A percentile compares a stretch with the other conserved stretches of the same genome.
Conservation (phyloP, 2,888 invertebrate genomes). For the Poecilus cupreus region DNA sequence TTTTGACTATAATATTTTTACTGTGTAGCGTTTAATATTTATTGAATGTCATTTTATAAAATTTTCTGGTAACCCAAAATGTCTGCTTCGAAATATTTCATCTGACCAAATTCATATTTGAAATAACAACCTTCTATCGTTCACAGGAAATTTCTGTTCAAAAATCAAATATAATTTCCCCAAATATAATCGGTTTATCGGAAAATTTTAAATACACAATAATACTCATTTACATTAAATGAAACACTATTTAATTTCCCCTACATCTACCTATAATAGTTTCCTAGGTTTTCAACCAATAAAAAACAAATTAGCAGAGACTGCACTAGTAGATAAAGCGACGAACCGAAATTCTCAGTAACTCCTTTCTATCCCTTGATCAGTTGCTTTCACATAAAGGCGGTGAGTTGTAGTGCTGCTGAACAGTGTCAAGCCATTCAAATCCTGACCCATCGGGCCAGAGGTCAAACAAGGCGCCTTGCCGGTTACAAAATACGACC, state of each 20-base stretch:
- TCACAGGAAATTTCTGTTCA: too few species aligned
- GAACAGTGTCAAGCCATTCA: constrained; percentile 13
- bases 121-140: too few species aligned
- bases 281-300: not conserved
- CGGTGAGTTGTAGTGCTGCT: not conserved
- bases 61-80: too few species aligned
- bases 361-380: not conserved
- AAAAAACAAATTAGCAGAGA: not conserved
- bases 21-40: too few species aligned
- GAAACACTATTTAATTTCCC: not conserved
- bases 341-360: not conserved
- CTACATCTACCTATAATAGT: not conserved
- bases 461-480: constrained; percentile 6
- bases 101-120: too few species aligned
- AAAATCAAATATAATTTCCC: too few species aligned
- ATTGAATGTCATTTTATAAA: too few species aligned
- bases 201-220: too few species aligned
- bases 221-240: too few species aligned
- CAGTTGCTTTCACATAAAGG: constrained; percentile 7
- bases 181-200: too few species aligned
- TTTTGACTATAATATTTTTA: too few species aligned
- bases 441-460: not conserved
- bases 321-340: not conserved
- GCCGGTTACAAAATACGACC: not conserved
- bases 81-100: too few species aligned